Evolutionary conservation across 1,140 invertebrate genomes (phyloP).

Genomic region (Drosophila trapezifrons): DNA sequence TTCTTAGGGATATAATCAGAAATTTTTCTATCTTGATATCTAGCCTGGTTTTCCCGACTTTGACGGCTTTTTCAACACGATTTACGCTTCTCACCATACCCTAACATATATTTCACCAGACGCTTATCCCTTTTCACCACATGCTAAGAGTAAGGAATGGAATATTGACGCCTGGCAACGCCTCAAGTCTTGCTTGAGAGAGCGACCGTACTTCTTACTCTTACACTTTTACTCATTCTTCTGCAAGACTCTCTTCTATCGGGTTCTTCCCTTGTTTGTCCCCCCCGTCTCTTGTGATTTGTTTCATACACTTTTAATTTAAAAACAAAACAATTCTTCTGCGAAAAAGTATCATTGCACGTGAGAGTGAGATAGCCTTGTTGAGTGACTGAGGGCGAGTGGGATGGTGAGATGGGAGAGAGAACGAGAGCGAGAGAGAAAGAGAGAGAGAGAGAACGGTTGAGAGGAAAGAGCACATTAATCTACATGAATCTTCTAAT

Average conservation of each 20-base stretch:
- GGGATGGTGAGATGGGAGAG: constrained; percentile 17
- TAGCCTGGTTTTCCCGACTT: neutral
- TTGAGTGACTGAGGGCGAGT: constrained; percentile 32
- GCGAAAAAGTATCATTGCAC: constrained; percentile 29
- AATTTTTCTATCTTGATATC: neutral
- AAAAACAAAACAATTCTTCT: neutral
- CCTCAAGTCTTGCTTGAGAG: neutral
- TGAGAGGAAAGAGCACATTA: constrained; percentile 74
- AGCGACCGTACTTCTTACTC: neutral
- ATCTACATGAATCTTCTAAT: constrained; percentile 63
- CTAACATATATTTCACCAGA: neutral
- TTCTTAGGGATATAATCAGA: constrained; percentile 1
- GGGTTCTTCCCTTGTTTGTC: constrained; percentile 1
- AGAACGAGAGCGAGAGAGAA: constrained; percentile 15
- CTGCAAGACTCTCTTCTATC: neutral
- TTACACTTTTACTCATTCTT: constrained; percentile 3
- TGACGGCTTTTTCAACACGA: constrained; percentile 1
- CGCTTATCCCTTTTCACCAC: neutral
- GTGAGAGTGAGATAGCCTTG: constrained; percentile 48
- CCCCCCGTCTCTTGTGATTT: constrained; percentile 30
- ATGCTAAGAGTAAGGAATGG: neutral
- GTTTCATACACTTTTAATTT: constrained; percentile 12
- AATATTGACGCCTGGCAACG: too few relatives aligned
- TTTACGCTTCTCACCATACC: neutral
- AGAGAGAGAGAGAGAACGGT: constrained; percentile 64